Evolutionary conservation across 1,140 invertebrate genomes (phyloP), one percentile per base, ranked within the genome.

Genomic region (Ctenoplectra terminalis): DNA sequence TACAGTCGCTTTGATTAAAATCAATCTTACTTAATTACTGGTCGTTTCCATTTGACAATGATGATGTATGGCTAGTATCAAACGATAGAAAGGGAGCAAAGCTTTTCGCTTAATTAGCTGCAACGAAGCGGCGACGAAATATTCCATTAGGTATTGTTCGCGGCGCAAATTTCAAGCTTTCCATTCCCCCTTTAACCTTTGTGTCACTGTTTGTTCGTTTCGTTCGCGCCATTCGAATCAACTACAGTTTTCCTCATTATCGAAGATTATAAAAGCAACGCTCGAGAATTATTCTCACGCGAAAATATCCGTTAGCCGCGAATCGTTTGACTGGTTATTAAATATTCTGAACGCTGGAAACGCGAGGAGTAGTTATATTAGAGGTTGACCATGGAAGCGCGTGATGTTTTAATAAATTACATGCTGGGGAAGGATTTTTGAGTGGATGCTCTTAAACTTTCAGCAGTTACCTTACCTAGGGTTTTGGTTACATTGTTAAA

Each of bases 21-120:
- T 63, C 54, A 60, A 73, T 73, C 40, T n/a, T 43, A 31, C 29
- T 63, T 63, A 74, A 72, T 72, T 72, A 58, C 40, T 1, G 1
- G 15, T n/a, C 37, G n/a, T 72, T 72, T 13, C n/a, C 43, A 34
- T 23, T 63, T 23, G 26, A 20, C 37, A 6, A 15, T 23, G 37
- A 63, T 40, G 7, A 17, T 5, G 6, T 6, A 15, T 17, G n/a
- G 23, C n/a, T 20, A 26, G 20, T 40, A 7, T 63, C 40, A 17
- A 20, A 46, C 40, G 15, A 20, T 11, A 26, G 1, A 17, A 8
- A 2, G 9, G 4, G 46, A 8, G 6, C 11, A 23, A 48, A 60
- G 11, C 37, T 48, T 61, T 61, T 3, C 56, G 1, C 9, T 60
- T 46, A 60, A 74, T 74, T 63, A 63, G 56, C 40, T 2, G 52